A percentile compares a stretch with the other conserved stretches of the same genome.
These are phyloP conservation scores for Latrodectus hesperus DNA, from an alignment of 2,888 invertebrate genomes.

Conservation along the genomic window DNA sequence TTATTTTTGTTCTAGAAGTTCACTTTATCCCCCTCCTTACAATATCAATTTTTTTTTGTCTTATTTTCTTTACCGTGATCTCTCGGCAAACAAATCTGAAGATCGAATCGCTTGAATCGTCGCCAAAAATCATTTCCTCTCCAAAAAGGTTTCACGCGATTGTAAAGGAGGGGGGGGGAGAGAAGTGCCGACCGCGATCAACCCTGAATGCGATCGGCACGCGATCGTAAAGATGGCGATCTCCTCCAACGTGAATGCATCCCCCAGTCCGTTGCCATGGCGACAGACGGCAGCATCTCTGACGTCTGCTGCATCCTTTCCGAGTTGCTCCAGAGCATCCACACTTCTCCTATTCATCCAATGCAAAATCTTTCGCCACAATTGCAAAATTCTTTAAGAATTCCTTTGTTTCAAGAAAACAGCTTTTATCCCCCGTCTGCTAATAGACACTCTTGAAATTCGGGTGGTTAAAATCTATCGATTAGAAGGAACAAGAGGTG, in stretches of 20 bases:
- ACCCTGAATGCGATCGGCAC: background rate
- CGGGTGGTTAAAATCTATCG: no score
- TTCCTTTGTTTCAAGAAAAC: no score
- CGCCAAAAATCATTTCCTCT: no score
- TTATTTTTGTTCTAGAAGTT: no score
- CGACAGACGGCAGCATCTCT: slow-evolving; percentile 25
- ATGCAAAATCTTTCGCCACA: background rate
- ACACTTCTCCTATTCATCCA: background rate
- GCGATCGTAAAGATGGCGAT: slow-evolving; percentile 5
- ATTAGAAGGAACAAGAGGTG: no score
- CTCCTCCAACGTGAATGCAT: background rate
- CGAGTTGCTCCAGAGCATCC: background rate
- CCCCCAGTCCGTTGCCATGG: slow-evolving; percentile 35
- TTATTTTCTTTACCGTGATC: no score
- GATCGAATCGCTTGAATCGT: no score
- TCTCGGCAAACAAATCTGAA: no score
- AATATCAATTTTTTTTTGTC: background rate
- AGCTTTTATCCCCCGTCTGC: no score
- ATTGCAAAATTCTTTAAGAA: background rate
- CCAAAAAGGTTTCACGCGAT: no score
- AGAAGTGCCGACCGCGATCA: background rate
- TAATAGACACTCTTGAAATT: no score
- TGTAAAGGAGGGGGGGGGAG: no score
- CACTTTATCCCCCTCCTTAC: background rate
- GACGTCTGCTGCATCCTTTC: background rate